A percentile compares a stretch with the other conserved stretches of the same genome.
Conservation (phyloP, 35 echinoderm and acorn worm genomes). For the Amphiura filiformis region DNA sequence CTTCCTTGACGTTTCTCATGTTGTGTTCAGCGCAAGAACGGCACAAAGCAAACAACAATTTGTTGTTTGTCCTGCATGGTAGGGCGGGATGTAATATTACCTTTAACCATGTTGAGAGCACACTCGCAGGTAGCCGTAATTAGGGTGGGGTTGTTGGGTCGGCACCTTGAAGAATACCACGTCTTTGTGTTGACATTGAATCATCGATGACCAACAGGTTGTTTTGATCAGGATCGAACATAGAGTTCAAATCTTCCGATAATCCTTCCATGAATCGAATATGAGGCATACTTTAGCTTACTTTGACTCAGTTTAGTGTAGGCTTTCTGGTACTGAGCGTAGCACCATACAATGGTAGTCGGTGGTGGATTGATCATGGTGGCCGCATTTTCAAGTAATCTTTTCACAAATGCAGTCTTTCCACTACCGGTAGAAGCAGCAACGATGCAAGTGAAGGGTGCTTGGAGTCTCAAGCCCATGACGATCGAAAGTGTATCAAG, state of each 20-base stretch:
- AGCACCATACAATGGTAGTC: background rate
- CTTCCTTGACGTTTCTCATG: background rate
- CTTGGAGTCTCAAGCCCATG: background rate
- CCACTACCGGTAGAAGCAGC: background rate
- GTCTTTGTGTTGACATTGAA: too few species aligned
- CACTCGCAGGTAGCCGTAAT: too few species aligned
- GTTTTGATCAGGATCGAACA: background rate
- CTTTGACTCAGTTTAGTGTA: background rate
- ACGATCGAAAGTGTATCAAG: too few species aligned
- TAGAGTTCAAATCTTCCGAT: background rate
- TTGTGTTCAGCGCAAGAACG: background rate
- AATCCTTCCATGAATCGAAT: background rate
- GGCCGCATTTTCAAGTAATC: background rate
- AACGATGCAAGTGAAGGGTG: background rate
- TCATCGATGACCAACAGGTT: background rate
- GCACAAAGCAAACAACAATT: background rate
- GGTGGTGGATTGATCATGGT: background rate
- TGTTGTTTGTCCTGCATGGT: background rate
- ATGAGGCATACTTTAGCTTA: background rate
- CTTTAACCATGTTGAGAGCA: too few species aligned
- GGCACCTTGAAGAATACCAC: too few species aligned
- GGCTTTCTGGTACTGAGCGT: background rate
- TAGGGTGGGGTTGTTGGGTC: too few species aligned
- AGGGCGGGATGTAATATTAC: background rate
- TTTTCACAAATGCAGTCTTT: background rate